These are phyloP conservation scores for Oasisia sp. DNA, from an alignment of 2,888 invertebrate genomes.

Conservation along the genomic window DNA sequence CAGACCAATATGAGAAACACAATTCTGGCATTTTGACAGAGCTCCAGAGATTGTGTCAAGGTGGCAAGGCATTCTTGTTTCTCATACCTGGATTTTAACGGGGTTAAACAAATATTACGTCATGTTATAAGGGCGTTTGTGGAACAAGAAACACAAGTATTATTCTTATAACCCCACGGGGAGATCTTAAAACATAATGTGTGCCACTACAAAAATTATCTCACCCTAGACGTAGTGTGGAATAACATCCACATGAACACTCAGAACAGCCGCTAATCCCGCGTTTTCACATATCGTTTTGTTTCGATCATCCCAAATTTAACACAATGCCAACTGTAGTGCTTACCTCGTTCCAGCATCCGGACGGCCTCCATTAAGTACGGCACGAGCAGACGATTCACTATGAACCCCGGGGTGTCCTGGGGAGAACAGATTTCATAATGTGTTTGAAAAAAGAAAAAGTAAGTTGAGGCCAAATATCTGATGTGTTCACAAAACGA, in stretches of 20 bases:
- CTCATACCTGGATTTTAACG: too few relatives aligned
- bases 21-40: too few relatives aligned
- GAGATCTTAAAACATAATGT: not conserved
- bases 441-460: not conserved
- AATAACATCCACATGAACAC: too few relatives aligned
- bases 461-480: too few relatives aligned
- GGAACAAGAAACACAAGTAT: not conserved
- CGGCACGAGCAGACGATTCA: slow-evolving; percentile 86
- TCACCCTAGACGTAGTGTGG: not conserved
- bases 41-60: too few relatives aligned
- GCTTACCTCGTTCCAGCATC: slow-evolving; percentile 80
- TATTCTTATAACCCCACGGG: not conserved
- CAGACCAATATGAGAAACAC: too few relatives aligned
- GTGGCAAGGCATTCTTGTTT: too few relatives aligned
- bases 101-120: too few relatives aligned
- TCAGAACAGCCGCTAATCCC: not conserved
- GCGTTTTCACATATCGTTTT: not conserved
- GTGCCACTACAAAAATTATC: not conserved
- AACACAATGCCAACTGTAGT: not conserved
- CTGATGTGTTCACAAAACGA: too few relatives aligned
- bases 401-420: slow-evolving; percentile 92
- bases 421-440: slow-evolving; percentile 41
- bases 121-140: too few relatives aligned
- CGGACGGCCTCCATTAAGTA: slow-evolving; percentile 84
- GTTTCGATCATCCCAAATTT: not conserved